Conservation (phyloP, 2,797 vertebrate species). For the Enteromius fasciolatus region DNA sequence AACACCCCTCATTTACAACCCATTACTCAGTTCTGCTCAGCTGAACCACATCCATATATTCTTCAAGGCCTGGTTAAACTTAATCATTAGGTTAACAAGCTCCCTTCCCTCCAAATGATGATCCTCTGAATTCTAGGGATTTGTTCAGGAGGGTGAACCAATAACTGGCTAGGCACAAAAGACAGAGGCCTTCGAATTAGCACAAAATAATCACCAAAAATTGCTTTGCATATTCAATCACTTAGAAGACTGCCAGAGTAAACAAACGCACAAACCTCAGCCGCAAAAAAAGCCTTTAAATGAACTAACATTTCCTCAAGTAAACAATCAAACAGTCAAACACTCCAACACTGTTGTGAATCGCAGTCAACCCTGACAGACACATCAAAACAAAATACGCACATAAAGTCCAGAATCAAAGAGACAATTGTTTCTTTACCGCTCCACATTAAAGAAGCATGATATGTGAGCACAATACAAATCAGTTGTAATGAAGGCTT, state of each 20-base stretch:
- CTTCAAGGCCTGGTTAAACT: slow-evolving; percentile 97
- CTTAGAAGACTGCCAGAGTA: slow-evolving; percentile 70
- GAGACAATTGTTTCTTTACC: background rate
- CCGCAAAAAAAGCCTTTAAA: slow-evolving; percentile 43
- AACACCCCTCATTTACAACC: slow-evolving; percentile 87
- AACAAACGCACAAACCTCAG: slow-evolving; percentile 35
- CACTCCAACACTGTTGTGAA: slow-evolving; percentile 8
- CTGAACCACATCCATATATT: slow-evolving; percentile 93
- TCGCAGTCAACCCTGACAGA: slow-evolving; percentile 50
- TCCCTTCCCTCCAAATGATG: slow-evolving; percentile 91
- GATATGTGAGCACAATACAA: background rate
- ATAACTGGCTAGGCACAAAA: slow-evolving; percentile 85
- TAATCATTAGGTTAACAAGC: slow-evolving; percentile 98
- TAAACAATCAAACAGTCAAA: slow-evolving; percentile 46
- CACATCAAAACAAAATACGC: slow-evolving; percentile 27
- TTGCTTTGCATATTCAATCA: slow-evolving; percentile 93
- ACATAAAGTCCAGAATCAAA: slow-evolving; percentile 35
- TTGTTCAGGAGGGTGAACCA: slow-evolving; percentile 93
- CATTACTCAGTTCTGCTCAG: slow-evolving; percentile 94
- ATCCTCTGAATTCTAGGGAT: slow-evolving; percentile 90
- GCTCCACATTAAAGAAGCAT: background rate
- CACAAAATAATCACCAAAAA: slow-evolving; percentile 84
- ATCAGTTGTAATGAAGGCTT: background rate
- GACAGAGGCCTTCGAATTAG: slow-evolving; percentile 78
- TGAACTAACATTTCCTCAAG: slow-evolving; percentile 48